Base-by-base conservation (phyloP, 2,113 vertebrate genomes). In the Calonectris borealis region DNA sequence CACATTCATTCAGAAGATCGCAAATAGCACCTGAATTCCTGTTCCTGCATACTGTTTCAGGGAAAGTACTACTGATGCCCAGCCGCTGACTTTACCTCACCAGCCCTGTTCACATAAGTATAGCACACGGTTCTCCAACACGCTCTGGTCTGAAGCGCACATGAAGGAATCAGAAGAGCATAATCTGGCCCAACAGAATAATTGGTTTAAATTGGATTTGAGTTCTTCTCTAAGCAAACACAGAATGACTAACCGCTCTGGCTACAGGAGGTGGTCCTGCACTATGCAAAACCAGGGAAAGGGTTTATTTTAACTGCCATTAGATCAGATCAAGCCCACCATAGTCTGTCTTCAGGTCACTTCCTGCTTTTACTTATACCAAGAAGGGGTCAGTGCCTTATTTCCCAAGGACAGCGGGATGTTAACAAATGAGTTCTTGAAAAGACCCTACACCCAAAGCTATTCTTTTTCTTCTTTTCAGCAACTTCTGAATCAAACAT, bases 401-500 rank as follows among this genome's bases (percentile, higher is more conserved):
- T 70, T 82, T 60, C 27, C 58, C 29, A 57, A 49, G 27, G 92
- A 62, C 3, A 76, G 26, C 1, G 0, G 46, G 57, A 76, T 31
- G 20, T 25, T 85, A 91, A 82, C 36, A 82, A 76, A 54, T 0
- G 5, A 79, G 36, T 85, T 79, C 52, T 58, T 65, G 26, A 83
- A 86, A 92, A 91, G 51, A 83, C 34, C 12, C 17, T 24, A 38
- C 44, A 72, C 21, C 49, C 57, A 94, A 82, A 91, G 65, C 11
- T 61, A 48, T 31, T 68, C 1, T 71, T 91, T 89, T 83, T 68
- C 29, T 61, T 62, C 26, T 61, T 82, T 48, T 64, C 78, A 89
- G 52, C 36, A 77, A 69, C 78, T 83, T 87, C 54, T 85, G 58
- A 85, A 83, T 91, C 86, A 83, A 91, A 80, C 3, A 57, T 8